These are phyloP conservation scores for Rutilus rutilus DNA, from an alignment of 2,113 vertebrate species.

Conservation along the genomic window DNA sequence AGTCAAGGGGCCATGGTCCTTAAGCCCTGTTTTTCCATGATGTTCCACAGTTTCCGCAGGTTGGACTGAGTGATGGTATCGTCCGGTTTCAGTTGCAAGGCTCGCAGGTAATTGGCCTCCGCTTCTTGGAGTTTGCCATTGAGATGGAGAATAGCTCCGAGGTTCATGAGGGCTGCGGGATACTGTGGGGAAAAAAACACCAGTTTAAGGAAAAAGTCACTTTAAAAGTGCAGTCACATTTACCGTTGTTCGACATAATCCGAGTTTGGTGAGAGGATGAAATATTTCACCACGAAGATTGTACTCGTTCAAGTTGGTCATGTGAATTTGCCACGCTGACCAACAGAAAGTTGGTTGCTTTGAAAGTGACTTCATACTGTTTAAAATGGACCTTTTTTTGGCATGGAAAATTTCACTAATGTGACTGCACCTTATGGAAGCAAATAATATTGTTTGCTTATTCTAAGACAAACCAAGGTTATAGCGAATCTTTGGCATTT, in stretches of 20 bases:
- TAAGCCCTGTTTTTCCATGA: conserved; percentile 98
- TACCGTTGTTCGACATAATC: no score
- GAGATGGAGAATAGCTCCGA: conserved; percentile 98
- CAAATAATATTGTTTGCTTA: background rate
- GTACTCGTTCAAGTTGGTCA: background rate
- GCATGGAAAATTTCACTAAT: no score
- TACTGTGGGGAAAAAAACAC: conserved; percentile 77
- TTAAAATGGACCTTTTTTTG: background rate
- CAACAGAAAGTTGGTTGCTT: background rate
- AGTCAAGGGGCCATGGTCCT: conserved; percentile 88
- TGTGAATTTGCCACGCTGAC: background rate
- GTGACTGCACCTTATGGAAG: background rate
- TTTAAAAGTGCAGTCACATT: no score
- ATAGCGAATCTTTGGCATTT: background rate
- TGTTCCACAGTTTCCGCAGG: conserved; percentile 97
- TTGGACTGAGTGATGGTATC: conserved; percentile 98
- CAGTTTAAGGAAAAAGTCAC: background rate
- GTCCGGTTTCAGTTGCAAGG: conserved; percentile 93
- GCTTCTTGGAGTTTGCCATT: conserved; percentile 93
- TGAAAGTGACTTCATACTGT: background rate
- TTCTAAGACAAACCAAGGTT: background rate
- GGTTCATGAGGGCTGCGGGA: conserved; percentile 96
- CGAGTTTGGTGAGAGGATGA: no score
- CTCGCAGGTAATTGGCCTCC: conserved; percentile 94
- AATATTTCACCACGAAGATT: no score